Evolutionary conservation across 1,140 invertebrate genomes (phyloP), one percentile per base, ranked within the genome.

Genomic region (Ectropis grisescens): DNA sequence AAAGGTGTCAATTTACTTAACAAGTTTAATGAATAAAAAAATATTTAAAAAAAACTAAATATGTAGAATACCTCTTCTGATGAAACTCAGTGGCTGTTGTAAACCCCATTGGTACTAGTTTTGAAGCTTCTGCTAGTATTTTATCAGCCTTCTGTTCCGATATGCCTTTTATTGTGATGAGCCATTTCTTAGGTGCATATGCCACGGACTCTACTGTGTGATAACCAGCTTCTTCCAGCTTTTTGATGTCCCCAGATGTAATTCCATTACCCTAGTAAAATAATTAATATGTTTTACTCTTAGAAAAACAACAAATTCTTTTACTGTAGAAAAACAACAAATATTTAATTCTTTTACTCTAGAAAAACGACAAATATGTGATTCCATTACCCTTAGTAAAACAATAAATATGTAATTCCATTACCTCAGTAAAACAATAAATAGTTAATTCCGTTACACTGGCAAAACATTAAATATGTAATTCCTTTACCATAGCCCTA

Each of bases 121-220:
- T 99, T 0, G 88, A 86, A 3, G 96, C 96, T 85, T 98, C 96
- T 28, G 86, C 87, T 33, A 97, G 57, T 41, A 99, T 91, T 85
- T 98, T 98, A 48, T 99, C 98, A 13, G 95, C 97, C 82, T 99
- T 99, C 7, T 91, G 91, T 71, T 99, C 98, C 38, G 95, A 97
- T 30, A 99, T 96, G 1, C 98, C 98, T 84, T 98, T 98, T 11
- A 99, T 95, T 4, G 87, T 72, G 6, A 97, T 69, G 0, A 99
- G 74, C 58, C 89, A 86, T 76, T 98, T 98, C 62, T 96, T 98
- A 0, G 97, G 93, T 1, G 95, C 89, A 85, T 93, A 98, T 3
- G 97, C 97, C 11, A 99, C 89, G 1, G 97, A 88, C 79, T 99
- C 97, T 0, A 99, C 93, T 0, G 98, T 99, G 55, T 96, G 89